Evolutionary conservation across 2,888 invertebrate species (phyloP).

Genomic region (Amphipoea oculea): DNA sequence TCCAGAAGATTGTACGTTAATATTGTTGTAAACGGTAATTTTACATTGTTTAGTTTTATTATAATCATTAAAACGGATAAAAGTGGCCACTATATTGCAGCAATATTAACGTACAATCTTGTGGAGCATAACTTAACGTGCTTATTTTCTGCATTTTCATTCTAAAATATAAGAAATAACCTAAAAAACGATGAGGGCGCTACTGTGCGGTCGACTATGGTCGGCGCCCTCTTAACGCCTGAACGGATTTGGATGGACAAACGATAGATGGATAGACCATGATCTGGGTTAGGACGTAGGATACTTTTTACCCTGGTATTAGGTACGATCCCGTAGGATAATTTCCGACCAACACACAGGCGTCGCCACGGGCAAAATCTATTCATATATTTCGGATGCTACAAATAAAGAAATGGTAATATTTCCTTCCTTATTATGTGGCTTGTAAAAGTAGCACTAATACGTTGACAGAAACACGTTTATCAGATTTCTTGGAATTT

Average conservation of each 20-base stretch:
- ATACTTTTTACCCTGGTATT: background rate
- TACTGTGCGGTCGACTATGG: too few relatives aligned
- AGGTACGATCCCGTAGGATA: background rate
- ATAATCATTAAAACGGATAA: too few relatives aligned
- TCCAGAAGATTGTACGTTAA: too few relatives aligned
- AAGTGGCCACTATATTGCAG: too few relatives aligned
- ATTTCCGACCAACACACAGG: background rate
- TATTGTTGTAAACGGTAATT: too few relatives aligned
- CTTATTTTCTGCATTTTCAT: too few relatives aligned
- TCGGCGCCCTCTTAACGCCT: too few relatives aligned
- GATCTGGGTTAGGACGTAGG: background rate
- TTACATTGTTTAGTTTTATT: too few relatives aligned
- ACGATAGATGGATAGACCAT: background rate
- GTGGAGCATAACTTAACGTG: too few relatives aligned
- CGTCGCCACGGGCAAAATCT: background rate
- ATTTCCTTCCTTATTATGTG: background rate
- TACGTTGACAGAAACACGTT: background rate
- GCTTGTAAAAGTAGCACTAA: background rate
- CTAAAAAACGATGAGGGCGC: too few relatives aligned
- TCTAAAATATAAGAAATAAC: too few relatives aligned
- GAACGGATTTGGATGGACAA: background rate
- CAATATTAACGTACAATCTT: too few relatives aligned
- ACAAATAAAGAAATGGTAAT: background rate
- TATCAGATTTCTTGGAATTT: constrained; percentile 19
- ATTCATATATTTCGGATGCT: background rate